Base-by-base conservation (phyloP, 2,797 vertebrate species). In the Sebastes minor region DNA sequence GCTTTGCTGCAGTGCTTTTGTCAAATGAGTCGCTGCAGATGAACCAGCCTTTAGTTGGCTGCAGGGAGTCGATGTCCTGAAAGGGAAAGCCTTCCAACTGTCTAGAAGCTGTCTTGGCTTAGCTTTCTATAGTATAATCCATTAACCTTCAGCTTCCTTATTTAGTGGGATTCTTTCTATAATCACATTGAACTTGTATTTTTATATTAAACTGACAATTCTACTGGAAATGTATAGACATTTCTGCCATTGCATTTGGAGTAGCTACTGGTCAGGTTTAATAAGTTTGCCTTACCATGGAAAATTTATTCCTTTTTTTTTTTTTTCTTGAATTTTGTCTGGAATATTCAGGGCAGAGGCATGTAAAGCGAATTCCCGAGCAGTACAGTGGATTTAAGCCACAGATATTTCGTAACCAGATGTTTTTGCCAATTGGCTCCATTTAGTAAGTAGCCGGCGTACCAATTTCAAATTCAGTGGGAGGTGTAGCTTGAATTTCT, bases 401-500 rank as follows among this genome's bases (percentile, higher is more conserved):
- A 74, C 62, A 81, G 56, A 75, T 74, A 83, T 86, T 88, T 87
- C 28, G 9, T 80, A 80, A 76, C 79, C 91, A 87, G 86, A 88
- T 86, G 85, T 90, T 90, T 65, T 76, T 88, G 80, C 86, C 88
- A 87, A 66, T 78, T 89, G 81, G 81, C 71, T 85, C 33, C 30
- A 67, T 80, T 78, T 74, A 49, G 57, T 70, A 80, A 73, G 82
- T 79, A 75, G 84, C 78, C 65, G 16, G 35, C 82, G 75, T 81
- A 74, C 74, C 65, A 28, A 68, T 89, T 80, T 89, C 38, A 70
- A 75, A 85, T 84, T 86, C 82, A 69, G 88, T 85, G 74, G 82
- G 88, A 88, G 89, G 84, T 89, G 78, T 81, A 84, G 82, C 82
- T 87, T 71, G 74, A 80, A 85, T 89, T 83, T 88, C 84, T 88